Conservation (phyloP, 2,797 vertebrate species). For the Anniella stebbinsi region DNA sequence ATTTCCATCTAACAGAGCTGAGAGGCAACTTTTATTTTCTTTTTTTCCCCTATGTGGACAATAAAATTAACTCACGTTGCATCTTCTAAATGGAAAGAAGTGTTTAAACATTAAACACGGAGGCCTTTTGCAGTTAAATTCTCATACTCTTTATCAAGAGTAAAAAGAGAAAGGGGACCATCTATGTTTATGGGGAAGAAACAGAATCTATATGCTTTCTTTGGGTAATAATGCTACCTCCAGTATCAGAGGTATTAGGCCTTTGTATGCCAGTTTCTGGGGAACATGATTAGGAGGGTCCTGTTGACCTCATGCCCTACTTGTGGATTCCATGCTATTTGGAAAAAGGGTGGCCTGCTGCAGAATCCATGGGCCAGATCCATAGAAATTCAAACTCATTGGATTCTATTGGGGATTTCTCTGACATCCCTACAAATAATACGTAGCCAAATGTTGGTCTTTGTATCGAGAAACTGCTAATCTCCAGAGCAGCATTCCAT, state of each 20-base stretch:
- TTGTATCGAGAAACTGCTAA: constrained; percentile 4
- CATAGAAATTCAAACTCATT: too few relatives aligned
- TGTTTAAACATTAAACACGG: constrained; percentile 13
- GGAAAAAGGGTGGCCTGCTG: too few relatives aligned
- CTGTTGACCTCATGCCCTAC: too few relatives aligned
- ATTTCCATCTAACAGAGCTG: constrained; percentile 15
- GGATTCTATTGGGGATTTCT: too few relatives aligned
- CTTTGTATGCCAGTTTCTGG: too few relatives aligned
- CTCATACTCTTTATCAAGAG: neutral
- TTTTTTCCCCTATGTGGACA: neutral
- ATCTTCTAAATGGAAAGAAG: neutral
- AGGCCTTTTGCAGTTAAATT: neutral
- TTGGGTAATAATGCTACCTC: neutral
- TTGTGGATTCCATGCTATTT: neutral
- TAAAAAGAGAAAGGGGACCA: neutral
- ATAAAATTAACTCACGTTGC: neutral
- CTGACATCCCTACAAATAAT: neutral
- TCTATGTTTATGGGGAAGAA: neutral
- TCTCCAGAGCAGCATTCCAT: constrained; percentile 38
- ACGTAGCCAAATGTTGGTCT: neutral
- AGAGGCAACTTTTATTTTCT: neutral
- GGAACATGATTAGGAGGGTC: too few relatives aligned
- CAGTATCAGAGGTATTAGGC: too few relatives aligned
- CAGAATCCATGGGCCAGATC: too few relatives aligned
- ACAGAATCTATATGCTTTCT: neutral